A percentile compares a stretch with the other conserved stretches of the same genome.
Conservation (phyloP, 2,113 vertebrate species). For the Lathamus discolor region DNA sequence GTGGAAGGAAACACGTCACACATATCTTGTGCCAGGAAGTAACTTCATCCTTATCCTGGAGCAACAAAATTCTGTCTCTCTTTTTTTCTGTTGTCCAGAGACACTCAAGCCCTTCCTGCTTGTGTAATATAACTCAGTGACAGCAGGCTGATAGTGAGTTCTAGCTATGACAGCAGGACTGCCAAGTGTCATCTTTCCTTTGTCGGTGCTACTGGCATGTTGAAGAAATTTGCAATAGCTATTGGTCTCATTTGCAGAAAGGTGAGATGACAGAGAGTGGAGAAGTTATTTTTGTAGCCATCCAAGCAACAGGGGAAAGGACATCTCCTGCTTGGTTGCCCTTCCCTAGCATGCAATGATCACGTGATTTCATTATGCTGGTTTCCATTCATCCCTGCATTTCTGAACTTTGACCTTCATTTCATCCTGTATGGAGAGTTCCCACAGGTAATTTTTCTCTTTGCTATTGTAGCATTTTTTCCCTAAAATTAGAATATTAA, state of each 20-base stretch:
- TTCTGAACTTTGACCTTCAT: constrained; percentile 32
- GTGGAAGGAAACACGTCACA: background rate
- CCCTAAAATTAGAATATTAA: constrained; percentile 57
- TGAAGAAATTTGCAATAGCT: background rate
- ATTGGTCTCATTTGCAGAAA: background rate
- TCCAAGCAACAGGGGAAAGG: background rate
- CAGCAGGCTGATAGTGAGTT: background rate
- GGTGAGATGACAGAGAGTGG: background rate
- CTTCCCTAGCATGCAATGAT: background rate
- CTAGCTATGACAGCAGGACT: background rate
- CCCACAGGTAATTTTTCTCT: background rate
- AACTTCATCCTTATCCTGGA: background rate
- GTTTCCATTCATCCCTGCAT: background rate
- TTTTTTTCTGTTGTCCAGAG: background rate
- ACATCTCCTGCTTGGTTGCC: background rate
- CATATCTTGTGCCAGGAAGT: background rate
- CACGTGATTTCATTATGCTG: too few species aligned
- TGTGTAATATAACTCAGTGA: background rate
- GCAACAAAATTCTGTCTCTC: background rate
- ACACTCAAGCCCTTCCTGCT: background rate
- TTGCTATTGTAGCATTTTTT: background rate
- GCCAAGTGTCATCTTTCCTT: background rate
- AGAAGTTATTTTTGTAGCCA: background rate
- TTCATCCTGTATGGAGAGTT: background rate
- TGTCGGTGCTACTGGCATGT: fast-evolving